Conservation (phyloP, 2,113 vertebrate species). For the Rhinolophus ferrumequinum region DNA sequence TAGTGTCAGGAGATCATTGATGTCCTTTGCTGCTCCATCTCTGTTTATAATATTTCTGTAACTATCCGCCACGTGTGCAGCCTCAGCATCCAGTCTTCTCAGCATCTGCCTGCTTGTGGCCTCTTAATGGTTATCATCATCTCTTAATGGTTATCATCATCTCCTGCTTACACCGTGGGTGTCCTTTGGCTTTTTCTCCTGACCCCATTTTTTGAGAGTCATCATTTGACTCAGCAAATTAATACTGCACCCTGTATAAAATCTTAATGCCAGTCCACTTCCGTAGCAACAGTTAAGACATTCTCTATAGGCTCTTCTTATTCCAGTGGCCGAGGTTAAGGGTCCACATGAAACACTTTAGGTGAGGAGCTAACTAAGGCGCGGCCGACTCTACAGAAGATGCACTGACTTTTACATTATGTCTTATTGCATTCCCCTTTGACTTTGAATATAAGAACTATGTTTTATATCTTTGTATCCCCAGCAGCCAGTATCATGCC, state of each 20-base stretch:
- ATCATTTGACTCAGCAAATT: not conserved
- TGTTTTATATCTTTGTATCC: not conserved
- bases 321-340: not conserved
- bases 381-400: not conserved
- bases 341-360: not conserved
- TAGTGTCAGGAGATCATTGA: not conserved
- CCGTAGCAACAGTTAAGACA: not conserved
- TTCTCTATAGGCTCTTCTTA: not conserved
- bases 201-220: not conserved
- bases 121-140: rapidly evolving
- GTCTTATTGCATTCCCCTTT: not conserved
- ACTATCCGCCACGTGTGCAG: rapidly evolving
- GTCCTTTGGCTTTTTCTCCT: not conserved
- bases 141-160: not conserved
- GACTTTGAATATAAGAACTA: not conserved
- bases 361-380: not conserved
- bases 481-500: not conserved
- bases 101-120: not conserved
- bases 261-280: not conserved
- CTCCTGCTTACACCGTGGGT: not conserved
- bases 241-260: not conserved
- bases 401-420: not conserved
- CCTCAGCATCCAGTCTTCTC: rapidly evolving
- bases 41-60: not conserved
- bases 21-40: not conserved